Conservation (phyloP, 2,888 invertebrate genomes). For the Philaethria dido region DNA sequence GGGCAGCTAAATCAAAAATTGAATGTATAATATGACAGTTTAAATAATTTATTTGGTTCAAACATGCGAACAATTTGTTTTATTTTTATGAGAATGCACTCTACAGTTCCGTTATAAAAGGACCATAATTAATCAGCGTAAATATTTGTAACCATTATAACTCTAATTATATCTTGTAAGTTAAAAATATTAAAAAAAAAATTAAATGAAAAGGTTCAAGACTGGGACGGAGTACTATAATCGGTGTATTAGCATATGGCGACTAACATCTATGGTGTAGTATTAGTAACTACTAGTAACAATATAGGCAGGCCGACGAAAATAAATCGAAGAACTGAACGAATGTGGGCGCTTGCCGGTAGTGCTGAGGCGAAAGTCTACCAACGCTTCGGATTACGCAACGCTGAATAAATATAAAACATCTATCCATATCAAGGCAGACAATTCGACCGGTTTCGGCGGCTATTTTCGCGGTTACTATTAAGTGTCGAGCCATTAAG, state of each 20-base stretch:
- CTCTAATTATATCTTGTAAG: conserved; percentile 4
- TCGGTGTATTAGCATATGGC: conserved; percentile 53
- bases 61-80: conserved; percentile 43
- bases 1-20: conserved; percentile 40
- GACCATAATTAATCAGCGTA: conserved; percentile 31
- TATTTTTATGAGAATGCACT: conserved; percentile 37
- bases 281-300: conserved; percentile 41
- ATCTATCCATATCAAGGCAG: conserved; percentile 54
- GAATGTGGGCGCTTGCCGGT: conserved; percentile 61
- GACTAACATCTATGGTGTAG: conserved; percentile 53
- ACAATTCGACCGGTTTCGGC: conserved; percentile 66
- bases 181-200: background rate
- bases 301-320: conserved; percentile 53
- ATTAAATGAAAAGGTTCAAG: conserved; percentile 35
- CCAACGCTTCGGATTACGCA: conserved; percentile 61
- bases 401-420: conserved; percentile 53
- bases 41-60: conserved; percentile 31
- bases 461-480: conserved; percentile 65
- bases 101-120: conserved; percentile 34
- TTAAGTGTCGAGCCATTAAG: conserved; percentile 59
- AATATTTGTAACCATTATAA: conserved; percentile 20
- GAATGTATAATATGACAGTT: conserved; percentile 32
- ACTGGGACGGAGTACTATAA: conserved; percentile 46
- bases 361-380: conserved; percentile 62
- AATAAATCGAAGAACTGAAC: conserved; percentile 63